Percentiles rank a stretch among this genome's conserved stretches.
phyloP scores from a whole-genome alignment of 2,113 vertebrate genomes.

The Daphoenositta chrysoptera region DNA sequence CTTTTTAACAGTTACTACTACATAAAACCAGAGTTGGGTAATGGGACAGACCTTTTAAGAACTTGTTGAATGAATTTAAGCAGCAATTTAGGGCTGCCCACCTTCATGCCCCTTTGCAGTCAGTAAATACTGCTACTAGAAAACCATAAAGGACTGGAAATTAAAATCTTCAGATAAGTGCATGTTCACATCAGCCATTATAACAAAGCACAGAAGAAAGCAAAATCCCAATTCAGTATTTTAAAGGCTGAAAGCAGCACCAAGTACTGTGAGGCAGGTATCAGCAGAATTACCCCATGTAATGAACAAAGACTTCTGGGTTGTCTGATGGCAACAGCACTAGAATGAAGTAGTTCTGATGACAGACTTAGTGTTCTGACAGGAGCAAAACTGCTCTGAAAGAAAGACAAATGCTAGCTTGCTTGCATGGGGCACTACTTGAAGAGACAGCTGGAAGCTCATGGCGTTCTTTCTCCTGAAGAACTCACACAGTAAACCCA shows the following conservation, averaged over 20 bases:
- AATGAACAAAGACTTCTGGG: background rate
- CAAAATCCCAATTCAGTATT: background rate
- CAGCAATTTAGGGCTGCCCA: background rate
- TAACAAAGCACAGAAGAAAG: background rate
- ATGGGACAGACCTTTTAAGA: background rate
- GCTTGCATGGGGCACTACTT: fast-evolving
- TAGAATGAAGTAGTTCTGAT: background rate
- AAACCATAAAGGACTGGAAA: background rate
- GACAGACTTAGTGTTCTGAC: background rate
- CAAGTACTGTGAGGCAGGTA: background rate
- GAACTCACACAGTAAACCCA: background rate
- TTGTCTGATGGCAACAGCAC: background rate
- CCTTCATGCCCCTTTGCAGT: background rate
- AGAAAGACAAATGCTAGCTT: background rate
- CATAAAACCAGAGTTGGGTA: background rate
- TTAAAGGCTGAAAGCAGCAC: background rate
- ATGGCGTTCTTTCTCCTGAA: background rate
- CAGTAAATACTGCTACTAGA: background rate
- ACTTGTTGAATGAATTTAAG: background rate
- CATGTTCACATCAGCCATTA: background rate
- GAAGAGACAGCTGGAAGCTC: background rate
- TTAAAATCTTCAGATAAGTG: background rate
- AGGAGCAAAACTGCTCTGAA: background rate
- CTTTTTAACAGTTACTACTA: background rate
- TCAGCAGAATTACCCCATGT: background rate